Evolutionary conservation across 2,113 vertebrate genomes (phyloP).

Genomic region (Pomatorhinus ruficollis): DNA sequence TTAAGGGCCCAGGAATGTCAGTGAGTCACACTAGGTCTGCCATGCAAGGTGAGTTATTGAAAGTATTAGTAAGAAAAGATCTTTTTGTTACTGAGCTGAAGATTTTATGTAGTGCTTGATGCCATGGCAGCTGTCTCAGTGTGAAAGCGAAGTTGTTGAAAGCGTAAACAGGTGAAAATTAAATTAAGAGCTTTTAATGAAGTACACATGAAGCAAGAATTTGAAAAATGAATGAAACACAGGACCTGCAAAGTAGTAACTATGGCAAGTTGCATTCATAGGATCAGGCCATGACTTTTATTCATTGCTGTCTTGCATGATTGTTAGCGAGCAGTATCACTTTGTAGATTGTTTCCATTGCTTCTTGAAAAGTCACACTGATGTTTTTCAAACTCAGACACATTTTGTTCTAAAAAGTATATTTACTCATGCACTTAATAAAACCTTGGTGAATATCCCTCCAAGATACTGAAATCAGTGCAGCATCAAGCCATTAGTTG

Average conservation of each 20-base stretch:
- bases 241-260: background rate
- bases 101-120: constrained; percentile 1
- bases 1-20: constrained; percentile 37
- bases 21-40: constrained; percentile 19
- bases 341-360: background rate
- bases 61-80: constrained; percentile 6
- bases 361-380: background rate
- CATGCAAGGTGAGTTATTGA: constrained; percentile 37
- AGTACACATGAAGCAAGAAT: background rate
- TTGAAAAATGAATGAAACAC: background rate
- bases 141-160: constrained; percentile 25
- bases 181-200: constrained; percentile 43
- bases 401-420: background rate
- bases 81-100: constrained; percentile 15
- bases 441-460: background rate
- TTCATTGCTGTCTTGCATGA: background rate
- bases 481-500: background rate
- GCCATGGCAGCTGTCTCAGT: background rate
- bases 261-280: background rate
- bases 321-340: background rate
- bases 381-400: background rate
- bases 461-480: background rate
- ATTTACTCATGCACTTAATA: background rate
- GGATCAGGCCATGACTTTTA: background rate
- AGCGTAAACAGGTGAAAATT: constrained; percentile 41